phyloP scores from a whole-genome alignment of 2,797 vertebrate species.

The Argya squamiceps region DNA sequence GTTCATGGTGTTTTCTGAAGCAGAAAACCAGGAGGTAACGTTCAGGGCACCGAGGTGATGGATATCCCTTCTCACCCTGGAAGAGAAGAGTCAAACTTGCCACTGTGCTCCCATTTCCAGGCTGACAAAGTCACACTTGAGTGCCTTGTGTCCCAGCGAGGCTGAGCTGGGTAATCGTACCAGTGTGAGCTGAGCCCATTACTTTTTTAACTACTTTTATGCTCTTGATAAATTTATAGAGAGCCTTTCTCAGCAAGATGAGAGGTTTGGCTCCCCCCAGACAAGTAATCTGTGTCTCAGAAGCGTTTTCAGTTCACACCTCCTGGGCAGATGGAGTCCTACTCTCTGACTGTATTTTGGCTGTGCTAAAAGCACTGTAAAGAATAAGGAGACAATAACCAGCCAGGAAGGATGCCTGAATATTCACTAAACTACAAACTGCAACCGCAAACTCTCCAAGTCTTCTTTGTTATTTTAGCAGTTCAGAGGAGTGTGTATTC shows the following conservation, averaged over 20 bases:
- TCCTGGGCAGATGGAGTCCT: neutral
- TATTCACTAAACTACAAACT: neutral
- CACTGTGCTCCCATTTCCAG: neutral
- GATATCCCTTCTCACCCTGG: neutral
- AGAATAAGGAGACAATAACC: neutral
- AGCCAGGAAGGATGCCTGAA: neutral
- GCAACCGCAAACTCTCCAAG: neutral
- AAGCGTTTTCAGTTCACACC: neutral
- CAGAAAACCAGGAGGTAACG: neutral
- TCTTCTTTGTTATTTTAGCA: neutral
- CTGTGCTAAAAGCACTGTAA: neutral
- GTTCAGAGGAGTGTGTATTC: neutral
- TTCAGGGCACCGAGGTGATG: neutral
- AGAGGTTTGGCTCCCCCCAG: neutral
- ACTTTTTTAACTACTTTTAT: neutral
- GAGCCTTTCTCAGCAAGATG: neutral
- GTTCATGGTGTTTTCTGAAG: accelerated
- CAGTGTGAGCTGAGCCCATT: neutral
- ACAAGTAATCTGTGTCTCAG: neutral
- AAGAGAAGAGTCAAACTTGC: neutral
- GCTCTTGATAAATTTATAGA: neutral
- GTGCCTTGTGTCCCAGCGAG: neutral
- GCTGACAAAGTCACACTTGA: neutral
- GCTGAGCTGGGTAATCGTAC: neutral
- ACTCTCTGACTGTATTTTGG: neutral